These are phyloP conservation scores for Montipora cactus DNA, from an alignment of 64 coral and sea anemone species.

Conservation along the genomic window DNA sequence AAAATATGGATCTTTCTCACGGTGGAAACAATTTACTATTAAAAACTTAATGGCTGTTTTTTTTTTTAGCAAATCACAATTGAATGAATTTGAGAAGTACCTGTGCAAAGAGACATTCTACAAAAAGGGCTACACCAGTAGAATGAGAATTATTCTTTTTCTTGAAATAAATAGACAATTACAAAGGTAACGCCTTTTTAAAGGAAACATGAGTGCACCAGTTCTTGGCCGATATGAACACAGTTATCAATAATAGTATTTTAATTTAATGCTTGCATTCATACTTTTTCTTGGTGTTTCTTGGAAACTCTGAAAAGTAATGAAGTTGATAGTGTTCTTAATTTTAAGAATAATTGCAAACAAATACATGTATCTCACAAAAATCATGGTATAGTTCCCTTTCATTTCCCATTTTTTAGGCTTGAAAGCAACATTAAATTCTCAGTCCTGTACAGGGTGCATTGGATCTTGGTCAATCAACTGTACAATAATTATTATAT, in stretches of 20 bases:
- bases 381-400: neutral
- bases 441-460: neutral
- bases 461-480: neutral
- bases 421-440: neutral
- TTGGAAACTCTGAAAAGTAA: constrained; percentile 8
- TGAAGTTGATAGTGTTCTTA: neutral
- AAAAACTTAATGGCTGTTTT: too few relatives aligned
- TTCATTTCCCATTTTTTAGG: neutral
- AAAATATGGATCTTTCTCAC: too few relatives aligned
- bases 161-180: too few relatives aligned
- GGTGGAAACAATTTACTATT: too few relatives aligned
- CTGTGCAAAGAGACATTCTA: too few relatives aligned
- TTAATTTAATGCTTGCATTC: neutral
- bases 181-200: too few relatives aligned
- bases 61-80: too few relatives aligned
- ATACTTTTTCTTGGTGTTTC: constrained; percentile 41
- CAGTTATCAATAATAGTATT: neutral
- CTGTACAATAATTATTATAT: neutral
- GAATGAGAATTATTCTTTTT: too few relatives aligned
- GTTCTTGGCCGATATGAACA: too few relatives aligned
- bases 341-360: neutral
- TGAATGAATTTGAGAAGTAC: too few relatives aligned
- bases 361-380: neutral
- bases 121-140: too few relatives aligned
- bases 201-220: too few relatives aligned